A percentile compares a stretch with the other conserved stretches of the same genome.
Conservation (phyloP, 2,888 invertebrate genomes). For the Drosophila kokeensis region DNA sequence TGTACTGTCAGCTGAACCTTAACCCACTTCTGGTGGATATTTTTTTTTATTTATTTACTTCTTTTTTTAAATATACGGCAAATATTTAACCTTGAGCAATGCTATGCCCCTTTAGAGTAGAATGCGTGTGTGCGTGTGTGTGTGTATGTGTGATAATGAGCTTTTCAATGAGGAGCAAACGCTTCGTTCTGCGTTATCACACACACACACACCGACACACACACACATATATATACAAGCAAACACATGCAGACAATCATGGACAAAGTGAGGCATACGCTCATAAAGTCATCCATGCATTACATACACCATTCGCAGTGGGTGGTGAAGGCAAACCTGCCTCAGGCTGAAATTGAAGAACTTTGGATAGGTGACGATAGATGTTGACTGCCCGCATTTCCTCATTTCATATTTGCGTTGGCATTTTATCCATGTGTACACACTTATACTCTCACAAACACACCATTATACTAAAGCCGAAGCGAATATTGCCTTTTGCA, state of each 20-base stretch:
- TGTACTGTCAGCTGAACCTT: constrained; percentile 39
- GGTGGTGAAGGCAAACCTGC: not conserved
- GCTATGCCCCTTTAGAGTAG: constrained; percentile 10
- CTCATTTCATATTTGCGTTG: constrained; percentile 71
- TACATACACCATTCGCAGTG: constrained; percentile 32
- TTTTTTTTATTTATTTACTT: constrained; percentile 6
- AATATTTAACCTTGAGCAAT: constrained; percentile 57
- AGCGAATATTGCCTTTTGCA: constrained; percentile 27
- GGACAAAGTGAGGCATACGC: constrained; percentile 25
- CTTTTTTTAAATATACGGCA: constrained; percentile 33
- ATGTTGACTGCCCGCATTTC: constrained; percentile 58
- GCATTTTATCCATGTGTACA: constrained; percentile 48
- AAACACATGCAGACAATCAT: constrained; percentile 20
- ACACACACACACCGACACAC: constrained; percentile 34
- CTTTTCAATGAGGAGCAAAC: constrained; percentile 58
- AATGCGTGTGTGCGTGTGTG: constrained; percentile 25
- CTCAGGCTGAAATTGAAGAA: constrained; percentile 39
- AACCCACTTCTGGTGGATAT: constrained; percentile 47
- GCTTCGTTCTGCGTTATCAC: constrained; percentile 56
- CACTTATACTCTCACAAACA: constrained; percentile 23
- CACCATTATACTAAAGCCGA: constrained; percentile 3
- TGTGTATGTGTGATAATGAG: constrained; percentile 54
- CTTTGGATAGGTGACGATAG: not conserved
- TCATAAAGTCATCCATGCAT: constrained; percentile 48
- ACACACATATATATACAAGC: constrained; percentile 11